phyloP scores from a whole-genome alignment of 1,140 invertebrate genomes.

The Caenorhabditis inopinata region DNA sequence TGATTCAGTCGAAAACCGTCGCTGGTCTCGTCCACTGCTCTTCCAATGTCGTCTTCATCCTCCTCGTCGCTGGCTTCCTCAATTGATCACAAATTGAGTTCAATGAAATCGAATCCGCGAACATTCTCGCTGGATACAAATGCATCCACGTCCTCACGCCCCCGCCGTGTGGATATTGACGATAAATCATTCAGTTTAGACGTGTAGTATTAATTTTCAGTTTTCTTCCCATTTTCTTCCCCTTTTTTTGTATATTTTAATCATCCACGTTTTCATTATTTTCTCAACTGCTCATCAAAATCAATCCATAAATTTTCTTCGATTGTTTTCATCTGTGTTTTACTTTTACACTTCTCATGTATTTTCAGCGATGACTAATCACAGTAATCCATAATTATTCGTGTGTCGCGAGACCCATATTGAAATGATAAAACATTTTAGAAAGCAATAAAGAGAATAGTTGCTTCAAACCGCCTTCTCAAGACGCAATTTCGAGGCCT shows the following conservation, averaged over 20 bases:
- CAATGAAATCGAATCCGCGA: conserved; percentile 8
- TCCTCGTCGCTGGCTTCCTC: neutral
- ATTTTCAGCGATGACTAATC: neutral
- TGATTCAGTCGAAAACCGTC: conserved; percentile 3
- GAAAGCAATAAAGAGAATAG: neutral
- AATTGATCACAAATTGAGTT: neutral
- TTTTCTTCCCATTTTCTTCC: neutral
- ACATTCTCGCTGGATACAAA: conserved; percentile 12
- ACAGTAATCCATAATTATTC: neutral
- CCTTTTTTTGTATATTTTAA: neutral
- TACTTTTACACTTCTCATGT: neutral
- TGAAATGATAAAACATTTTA: neutral
- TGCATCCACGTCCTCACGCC: neutral
- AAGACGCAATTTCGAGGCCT: conserved; percentile 29
- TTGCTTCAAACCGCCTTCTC: conserved; percentile 22
- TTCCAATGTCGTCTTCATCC: neutral
- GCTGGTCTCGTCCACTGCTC: neutral
- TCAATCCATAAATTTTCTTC: neutral
- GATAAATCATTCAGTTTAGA: conserved; percentile 28
- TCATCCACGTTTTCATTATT: neutral
- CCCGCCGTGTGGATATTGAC: conserved; percentile 7
- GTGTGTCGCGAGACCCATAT: too few species aligned
- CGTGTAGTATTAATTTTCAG: too few species aligned
- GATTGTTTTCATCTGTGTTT: neutral
- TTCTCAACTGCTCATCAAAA: neutral